phyloP scores from a whole-genome alignment of 2,888 invertebrate genomes.

The Lithosia quadra region DNA sequence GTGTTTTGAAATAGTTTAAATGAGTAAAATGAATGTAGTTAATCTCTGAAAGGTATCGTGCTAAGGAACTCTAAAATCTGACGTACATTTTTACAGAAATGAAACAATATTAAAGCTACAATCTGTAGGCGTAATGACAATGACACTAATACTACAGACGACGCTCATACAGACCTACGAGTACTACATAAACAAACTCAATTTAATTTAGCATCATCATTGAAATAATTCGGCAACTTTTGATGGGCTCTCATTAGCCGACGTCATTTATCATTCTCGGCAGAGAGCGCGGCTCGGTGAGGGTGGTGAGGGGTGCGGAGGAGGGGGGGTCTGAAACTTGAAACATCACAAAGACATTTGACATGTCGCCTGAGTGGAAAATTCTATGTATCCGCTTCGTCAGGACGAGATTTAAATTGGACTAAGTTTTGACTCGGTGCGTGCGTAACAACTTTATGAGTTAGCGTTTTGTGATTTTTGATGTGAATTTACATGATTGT shows the following conservation, averaged over 20 bases:
- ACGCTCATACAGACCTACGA: neutral
- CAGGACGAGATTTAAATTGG: conserved; percentile 36
- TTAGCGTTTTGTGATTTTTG: conserved; percentile 18
- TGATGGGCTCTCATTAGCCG: conserved; percentile 63
- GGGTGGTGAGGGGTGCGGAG: neutral
- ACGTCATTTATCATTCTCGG: conserved; percentile 59
- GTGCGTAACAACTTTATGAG: conserved; percentile 35
- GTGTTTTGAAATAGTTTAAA: too few relatives aligned
- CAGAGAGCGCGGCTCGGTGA: neutral
- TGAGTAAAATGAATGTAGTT: too few relatives aligned
- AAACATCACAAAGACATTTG: conserved; percentile 56
- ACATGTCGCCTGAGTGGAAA: conserved; percentile 57
- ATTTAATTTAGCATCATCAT: conserved; percentile 49
- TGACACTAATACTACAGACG: neutral
- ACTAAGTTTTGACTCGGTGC: conserved; percentile 37
- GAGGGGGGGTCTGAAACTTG: conserved; percentile 42
- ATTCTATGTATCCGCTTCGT: conserved; percentile 57
- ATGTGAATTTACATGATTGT: conserved; percentile 2
- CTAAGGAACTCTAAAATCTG: too few relatives aligned
- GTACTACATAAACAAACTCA: conserved; percentile 26
- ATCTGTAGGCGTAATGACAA: neutral
- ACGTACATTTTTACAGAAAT: too few relatives aligned
- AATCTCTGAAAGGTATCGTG: too few relatives aligned
- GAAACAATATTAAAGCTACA: neutral
- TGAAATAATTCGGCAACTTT: conserved; percentile 66